Evolutionary conservation across 2,797 vertebrate genomes (phyloP).

Genomic region (Tinamus major): DNA sequence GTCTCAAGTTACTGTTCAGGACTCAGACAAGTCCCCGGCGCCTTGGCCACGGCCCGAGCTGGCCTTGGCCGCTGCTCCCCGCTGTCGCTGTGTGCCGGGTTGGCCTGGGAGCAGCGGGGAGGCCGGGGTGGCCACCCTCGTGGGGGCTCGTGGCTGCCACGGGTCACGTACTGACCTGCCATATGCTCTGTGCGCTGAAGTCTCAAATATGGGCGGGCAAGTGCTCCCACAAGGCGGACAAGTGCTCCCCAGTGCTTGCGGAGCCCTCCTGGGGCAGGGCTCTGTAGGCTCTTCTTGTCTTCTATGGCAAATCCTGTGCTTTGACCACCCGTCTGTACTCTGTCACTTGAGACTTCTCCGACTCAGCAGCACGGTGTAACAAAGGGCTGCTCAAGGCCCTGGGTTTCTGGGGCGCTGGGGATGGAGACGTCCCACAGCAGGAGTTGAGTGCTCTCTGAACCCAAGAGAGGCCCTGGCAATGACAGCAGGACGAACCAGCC

Average conservation of each 20-base stretch:
- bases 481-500: neutral
- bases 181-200: neutral
- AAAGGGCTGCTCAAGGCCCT: neutral
- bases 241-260: neutral
- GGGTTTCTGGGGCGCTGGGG: neutral
- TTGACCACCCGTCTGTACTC: neutral
- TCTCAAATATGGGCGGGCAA: no score
- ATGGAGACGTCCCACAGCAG: neutral
- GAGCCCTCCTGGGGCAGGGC: neutral
- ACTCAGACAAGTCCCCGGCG: rapidly evolving
- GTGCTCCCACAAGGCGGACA: no score
- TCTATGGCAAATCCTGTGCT: no score
- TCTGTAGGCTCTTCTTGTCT: neutral
- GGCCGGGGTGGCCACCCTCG: no score
- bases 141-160: no score
- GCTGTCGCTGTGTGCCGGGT: no score
- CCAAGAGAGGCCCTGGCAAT: neutral
- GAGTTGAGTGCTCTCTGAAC: neutral
- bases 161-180: no score
- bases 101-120: neutral
- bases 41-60: neutral
- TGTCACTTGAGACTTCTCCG: neutral
- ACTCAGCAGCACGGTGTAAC: rapidly evolving
- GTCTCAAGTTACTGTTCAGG: neutral
- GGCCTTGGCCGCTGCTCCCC: neutral